Evolutionary conservation across 2,888 invertebrate species (phyloP), one percentile per base, ranked within the genome.

Genomic region (Amiota minor): DNA sequence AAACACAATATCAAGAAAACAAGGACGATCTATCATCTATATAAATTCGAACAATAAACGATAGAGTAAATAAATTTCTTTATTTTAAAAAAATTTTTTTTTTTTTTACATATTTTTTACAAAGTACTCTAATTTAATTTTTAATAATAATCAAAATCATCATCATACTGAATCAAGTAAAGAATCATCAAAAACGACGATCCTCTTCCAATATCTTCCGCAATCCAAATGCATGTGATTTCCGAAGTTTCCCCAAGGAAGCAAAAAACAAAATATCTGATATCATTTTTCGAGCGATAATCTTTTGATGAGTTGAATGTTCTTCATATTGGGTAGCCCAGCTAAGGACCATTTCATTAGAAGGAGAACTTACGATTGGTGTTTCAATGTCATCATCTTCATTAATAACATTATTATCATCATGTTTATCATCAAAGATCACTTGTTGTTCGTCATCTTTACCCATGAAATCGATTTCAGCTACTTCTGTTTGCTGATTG

Each of bases 211-310:
- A n/a, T n/a, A 53, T 53, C 2, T 53, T 10, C 16, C n/a, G 53
- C 53, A 53, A n/a, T 53, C n/a, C 16, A 1, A 53, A n/a, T 12
- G 53, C n/a, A 53, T 53, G 53, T 16, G 16, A n/a, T 53, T 53
- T n/a, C 14, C n/a, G n/a, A 1, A 53, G 53, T 53, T 53, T n/a
- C 9, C 16, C 16, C 45, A 65, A n/a, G 0, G 47, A 65, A 16
- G 35, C 69, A 16, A 16, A 56, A 18, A 56, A 56, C 2, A 75
- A 45, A 9, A 75, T 56, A 20, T 75, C 75, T 10, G 71, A 74
- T 14, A 75, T 74, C 20, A 74, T 16, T 45, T 75, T 75, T 0
- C 75, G 75, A 2, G 74, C 75, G 1, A 75, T 45, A n/a, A 65
- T 16, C 47, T 20, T 65, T 16, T 65, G 65, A 3, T 47, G n/a